Evolutionary conservation across 2,113 vertebrate genomes (phyloP).

Genomic region (Psammodynastes pulverulentus): DNA sequence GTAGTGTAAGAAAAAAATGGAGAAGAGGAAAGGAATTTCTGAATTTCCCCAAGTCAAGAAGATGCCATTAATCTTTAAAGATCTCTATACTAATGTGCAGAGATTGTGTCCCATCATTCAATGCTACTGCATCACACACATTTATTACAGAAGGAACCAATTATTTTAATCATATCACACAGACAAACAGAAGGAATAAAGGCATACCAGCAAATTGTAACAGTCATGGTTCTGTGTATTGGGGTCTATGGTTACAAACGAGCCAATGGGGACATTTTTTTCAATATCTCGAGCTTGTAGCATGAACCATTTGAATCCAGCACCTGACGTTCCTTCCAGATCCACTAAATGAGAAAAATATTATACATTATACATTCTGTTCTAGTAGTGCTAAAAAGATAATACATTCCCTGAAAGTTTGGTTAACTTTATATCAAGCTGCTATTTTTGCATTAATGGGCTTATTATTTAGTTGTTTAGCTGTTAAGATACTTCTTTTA

Average conservation of each 20-base stretch:
- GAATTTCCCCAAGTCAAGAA: not conserved
- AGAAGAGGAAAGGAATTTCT: not conserved
- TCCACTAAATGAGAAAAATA: conserved; percentile 8
- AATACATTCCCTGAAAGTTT: not conserved
- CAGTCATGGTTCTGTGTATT: conserved; percentile 1
- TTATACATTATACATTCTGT: not conserved
- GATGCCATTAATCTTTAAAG: not conserved
- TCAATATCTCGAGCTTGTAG: conserved; percentile 25
- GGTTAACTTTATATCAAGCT: not conserved
- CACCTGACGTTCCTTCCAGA: not conserved
- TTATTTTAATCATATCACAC: not conserved
- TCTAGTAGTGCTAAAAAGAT: not conserved
- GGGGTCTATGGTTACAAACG: conserved; percentile 3
- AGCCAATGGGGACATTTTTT: conserved; percentile 12
- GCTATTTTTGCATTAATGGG: not conserved
- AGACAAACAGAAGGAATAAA: not conserved
- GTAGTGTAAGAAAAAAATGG: not conserved
- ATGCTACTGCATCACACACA: not conserved
- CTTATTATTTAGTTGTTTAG: not conserved
- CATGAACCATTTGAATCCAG: conserved; percentile 29
- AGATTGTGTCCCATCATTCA: not conserved
- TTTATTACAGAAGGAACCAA: not conserved
- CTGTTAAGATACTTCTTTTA: not conserved
- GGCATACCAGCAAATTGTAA: conserved; percentile 14
- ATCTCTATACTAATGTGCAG: not conserved